These are phyloP conservation scores for Parelbella ahira DNA, from an alignment of 2,888 invertebrate genomes.

Conservation along the genomic window DNA sequence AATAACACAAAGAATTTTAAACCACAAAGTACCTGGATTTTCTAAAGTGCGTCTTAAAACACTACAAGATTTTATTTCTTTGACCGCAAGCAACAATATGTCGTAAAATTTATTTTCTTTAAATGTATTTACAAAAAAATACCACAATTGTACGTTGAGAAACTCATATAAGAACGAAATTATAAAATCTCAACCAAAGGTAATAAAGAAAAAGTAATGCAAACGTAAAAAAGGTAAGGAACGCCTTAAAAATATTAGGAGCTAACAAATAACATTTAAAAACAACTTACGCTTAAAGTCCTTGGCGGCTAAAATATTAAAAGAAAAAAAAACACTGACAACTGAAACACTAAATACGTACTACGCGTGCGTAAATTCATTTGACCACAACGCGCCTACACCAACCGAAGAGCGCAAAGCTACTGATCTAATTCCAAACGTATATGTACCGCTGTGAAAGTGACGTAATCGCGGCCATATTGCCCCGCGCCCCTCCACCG, in stretches of 20 bases:
- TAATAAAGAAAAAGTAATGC: constrained; percentile 39
- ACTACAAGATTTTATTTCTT: constrained; percentile 35
- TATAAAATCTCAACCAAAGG: too few species aligned
- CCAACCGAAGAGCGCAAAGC: constrained; percentile 48
- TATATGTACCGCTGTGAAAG: constrained; percentile 59
- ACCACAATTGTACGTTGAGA: constrained; percentile 9
- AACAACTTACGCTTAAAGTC: constrained; percentile 37
- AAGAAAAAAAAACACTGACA: constrained; percentile 46
- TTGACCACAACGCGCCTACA: constrained; percentile 35
- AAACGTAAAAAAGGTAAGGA: constrained; percentile 34
- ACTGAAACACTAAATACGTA: constrained; percentile 43
- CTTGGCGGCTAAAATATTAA: constrained; percentile 26
- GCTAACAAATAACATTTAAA: too few species aligned
- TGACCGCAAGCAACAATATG: constrained; percentile 41
- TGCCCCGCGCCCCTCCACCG: constrained; percentile 52
- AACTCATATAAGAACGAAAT: too few species aligned
- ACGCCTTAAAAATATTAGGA: too few species aligned
- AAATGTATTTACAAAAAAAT: constrained; percentile 8
- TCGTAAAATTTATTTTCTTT: constrained; percentile 36
- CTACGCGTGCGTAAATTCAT: constrained; percentile 36
- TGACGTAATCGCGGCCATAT: constrained; percentile 75
- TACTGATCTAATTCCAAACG: constrained; percentile 76
- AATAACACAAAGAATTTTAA: too few species aligned
- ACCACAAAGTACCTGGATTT: too few species aligned
- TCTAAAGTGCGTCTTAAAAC: constrained; percentile 27